These are phyloP conservation scores for Phoeniculus purpureus DNA, from an alignment of 2,797 vertebrate genomes.

Conservation along the genomic window DNA sequence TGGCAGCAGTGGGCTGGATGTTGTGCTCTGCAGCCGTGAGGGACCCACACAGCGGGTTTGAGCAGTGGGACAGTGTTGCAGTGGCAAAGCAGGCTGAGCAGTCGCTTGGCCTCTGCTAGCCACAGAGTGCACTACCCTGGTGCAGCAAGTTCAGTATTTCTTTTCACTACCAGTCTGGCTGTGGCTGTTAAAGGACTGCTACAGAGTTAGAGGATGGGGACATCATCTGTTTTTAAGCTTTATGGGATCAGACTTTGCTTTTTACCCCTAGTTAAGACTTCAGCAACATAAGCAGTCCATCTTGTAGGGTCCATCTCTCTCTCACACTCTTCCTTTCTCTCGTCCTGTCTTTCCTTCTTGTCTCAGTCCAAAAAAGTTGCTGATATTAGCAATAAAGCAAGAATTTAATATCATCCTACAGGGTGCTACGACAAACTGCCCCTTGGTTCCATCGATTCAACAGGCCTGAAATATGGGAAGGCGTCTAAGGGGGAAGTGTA, in stretches of 20 bases:
- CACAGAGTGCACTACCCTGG: background rate
- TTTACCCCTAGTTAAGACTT: background rate
- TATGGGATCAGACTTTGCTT: background rate
- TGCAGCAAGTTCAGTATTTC: background rate
- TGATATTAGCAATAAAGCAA: constrained; percentile 53
- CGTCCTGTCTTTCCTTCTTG: background rate
- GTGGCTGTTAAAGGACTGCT: background rate
- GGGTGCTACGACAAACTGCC: constrained; percentile 7
- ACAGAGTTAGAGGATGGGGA: background rate
- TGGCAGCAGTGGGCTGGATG: background rate
- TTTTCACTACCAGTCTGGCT: background rate
- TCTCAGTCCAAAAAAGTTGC: constrained; percentile 42
- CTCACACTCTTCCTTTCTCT: background rate
- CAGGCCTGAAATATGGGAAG: constrained; percentile 38
- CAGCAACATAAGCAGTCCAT: background rate
- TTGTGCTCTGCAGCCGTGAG: accelerated
- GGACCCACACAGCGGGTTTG: background rate
- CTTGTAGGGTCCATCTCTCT: background rate
- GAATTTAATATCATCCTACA: constrained; percentile 55
- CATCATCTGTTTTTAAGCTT: background rate
- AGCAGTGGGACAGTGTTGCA: background rate
- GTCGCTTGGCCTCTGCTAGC: background rate
- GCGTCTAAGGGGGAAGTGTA: background rate
- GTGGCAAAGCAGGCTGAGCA: background rate
- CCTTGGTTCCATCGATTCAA: constrained; percentile 7